Conservation (phyloP, 2,888 invertebrate genomes). For the Sipunculus nudus region DNA sequence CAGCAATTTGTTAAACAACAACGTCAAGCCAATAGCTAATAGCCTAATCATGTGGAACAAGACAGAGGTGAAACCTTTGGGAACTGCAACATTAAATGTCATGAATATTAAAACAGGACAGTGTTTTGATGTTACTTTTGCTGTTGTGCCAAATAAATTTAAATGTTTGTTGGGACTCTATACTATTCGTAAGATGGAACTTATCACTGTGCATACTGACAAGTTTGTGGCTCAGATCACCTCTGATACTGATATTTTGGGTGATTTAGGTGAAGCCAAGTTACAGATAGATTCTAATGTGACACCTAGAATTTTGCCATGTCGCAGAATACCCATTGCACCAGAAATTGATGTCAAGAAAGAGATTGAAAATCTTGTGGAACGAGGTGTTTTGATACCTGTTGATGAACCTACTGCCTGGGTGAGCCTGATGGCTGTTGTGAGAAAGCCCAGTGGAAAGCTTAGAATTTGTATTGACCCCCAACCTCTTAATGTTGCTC, state of each 20-base stretch:
- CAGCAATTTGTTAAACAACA: background rate
- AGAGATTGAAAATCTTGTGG: slow-evolving; percentile 1
- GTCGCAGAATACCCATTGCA: background rate
- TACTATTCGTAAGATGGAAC: slow-evolving; percentile 10
- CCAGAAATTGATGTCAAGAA: background rate
- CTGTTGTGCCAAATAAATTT: background rate
- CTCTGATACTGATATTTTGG: background rate
- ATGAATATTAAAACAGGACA: background rate
- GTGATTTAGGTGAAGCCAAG: background rate
- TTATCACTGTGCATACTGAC: slow-evolving; percentile 18
- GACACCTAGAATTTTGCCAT: slow-evolving; percentile 7
- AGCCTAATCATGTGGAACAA: slow-evolving; percentile 10
- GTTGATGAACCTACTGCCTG: slow-evolving; percentile 6
- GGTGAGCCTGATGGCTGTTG: slow-evolving; percentile 14
- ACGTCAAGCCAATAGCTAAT: background rate
- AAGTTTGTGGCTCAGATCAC: slow-evolving; percentile 1
- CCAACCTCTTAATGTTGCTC: slow-evolving; percentile 9
- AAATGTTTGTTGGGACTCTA: background rate
- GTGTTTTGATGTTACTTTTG: slow-evolving; percentile 2
- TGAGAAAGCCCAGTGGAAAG: slow-evolving; percentile 2
- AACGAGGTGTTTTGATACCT: slow-evolving; percentile 3
- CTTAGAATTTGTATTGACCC: slow-evolving; percentile 20
- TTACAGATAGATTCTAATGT: slow-evolving; percentile 6
- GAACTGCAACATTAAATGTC: background rate
- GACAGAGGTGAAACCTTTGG: background rate